Percentiles rank a stretch among this genome's conserved stretches.
phyloP scores from a whole-genome alignment of 2,797 vertebrate species.

The Falco cherrug region DNA sequence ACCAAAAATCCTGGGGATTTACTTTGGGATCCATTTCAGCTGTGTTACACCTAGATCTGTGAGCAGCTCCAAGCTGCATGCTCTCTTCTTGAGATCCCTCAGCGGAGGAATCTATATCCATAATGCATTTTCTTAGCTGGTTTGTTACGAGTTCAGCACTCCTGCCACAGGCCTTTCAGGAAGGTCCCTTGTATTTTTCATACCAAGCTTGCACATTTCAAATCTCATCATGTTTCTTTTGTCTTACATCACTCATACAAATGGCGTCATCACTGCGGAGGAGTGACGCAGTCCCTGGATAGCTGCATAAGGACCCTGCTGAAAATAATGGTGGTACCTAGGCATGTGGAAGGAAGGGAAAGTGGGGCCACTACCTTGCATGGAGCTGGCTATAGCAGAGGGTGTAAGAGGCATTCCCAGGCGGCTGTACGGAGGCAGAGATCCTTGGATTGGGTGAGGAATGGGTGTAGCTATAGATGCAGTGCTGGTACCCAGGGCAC shows the following conservation, averaged over 20 bases:
- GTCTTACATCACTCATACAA: slow-evolving; percentile 86
- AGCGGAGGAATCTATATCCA: slow-evolving; percentile 28
- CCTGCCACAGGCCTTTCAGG: slow-evolving; percentile 27
- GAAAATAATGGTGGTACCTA: slow-evolving; percentile 98
- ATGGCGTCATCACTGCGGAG: slow-evolving; percentile 97
- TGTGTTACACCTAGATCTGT: neutral
- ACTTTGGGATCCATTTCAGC: neutral
- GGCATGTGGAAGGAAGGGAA: slow-evolving; percentile 99
- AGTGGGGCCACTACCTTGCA: slow-evolving; percentile 92
- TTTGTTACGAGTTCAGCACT: slow-evolving; percentile 48
- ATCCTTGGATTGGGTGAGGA: slow-evolving; percentile 94
- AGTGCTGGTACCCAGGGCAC: slow-evolving; percentile 85
- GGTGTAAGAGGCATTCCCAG: slow-evolving; percentile 93
- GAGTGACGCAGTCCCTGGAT: slow-evolving; percentile 98
- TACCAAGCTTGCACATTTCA: slow-evolving; percentile 8
- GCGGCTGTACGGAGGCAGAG: slow-evolving; percentile 91
- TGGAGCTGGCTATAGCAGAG: slow-evolving; percentile 87
- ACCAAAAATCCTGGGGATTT: slow-evolving; percentile 29
- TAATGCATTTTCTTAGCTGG: slow-evolving; percentile 13
- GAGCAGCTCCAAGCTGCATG: slow-evolving; percentile 27
- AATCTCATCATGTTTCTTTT: neutral
- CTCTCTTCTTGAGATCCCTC: slow-evolving; percentile 14
- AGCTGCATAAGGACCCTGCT: slow-evolving; percentile 97
- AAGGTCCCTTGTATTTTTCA: slow-evolving; percentile 51
- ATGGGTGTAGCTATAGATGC: slow-evolving; percentile 86